Evolutionary conservation across 1,140 invertebrate genomes (phyloP).

Genomic region (Tachypleus tridentatus): DNA sequence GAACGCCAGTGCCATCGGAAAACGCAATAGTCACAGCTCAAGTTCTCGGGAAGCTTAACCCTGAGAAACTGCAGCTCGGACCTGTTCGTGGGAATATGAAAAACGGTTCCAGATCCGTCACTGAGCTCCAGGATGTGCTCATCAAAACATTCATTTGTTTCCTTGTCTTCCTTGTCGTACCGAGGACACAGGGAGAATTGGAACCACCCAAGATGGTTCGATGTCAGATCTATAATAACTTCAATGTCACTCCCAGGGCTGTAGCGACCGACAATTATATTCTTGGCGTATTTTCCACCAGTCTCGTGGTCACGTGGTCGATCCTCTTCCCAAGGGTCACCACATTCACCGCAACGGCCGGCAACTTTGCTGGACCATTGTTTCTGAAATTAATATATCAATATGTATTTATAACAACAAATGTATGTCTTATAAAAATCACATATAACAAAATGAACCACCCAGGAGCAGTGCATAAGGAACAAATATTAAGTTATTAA

Average conservation of each 20-base stretch:
- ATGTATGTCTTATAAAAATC: too few relatives aligned
- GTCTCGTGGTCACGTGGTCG: constrained; percentile 68
- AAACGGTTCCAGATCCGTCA: constrained; percentile 19
- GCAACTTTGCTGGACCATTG: too few relatives aligned
- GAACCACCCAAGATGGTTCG: constrained; percentile 45
- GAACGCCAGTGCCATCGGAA: constrained; percentile 30
- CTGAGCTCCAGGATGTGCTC: constrained; percentile 23
- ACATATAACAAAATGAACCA: too few relatives aligned
- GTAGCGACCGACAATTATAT: constrained; percentile 66
- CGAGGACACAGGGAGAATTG: constrained; percentile 71
- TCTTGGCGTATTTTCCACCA: constrained; percentile 67
- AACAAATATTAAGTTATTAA: too few relatives aligned
- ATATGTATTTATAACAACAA: too few relatives aligned
- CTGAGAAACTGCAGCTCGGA: constrained; percentile 11
- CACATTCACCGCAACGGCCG: constrained; percentile 61
- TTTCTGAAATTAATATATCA: too few relatives aligned
- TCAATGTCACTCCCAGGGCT: constrained; percentile 56
- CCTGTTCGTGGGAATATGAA: neutral
- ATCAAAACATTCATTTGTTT: constrained; percentile 31
- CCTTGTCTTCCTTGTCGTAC: constrained; percentile 53
- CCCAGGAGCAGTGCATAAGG: too few relatives aligned
- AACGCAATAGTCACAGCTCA: constrained; percentile 28
- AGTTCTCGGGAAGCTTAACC: constrained; percentile 23
- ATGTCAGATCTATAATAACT: constrained; percentile 18
- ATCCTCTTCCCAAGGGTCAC: constrained; percentile 57